phyloP scores from a whole-genome alignment of 1,140 invertebrate species.

The Drosophila bocki region DNA sequence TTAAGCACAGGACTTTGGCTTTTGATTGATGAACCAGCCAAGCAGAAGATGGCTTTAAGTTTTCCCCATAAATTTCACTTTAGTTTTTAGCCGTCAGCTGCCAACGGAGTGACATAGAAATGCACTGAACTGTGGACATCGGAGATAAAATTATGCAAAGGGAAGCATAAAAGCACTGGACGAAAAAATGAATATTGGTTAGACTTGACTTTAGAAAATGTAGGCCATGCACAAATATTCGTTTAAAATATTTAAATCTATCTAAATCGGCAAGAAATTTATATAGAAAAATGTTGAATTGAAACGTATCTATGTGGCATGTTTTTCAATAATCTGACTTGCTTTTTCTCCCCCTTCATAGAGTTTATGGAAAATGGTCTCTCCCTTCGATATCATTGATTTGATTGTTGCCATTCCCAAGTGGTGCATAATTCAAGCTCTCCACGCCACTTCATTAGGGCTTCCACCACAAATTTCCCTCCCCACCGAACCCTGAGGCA shows the following conservation, averaged over 20 bases:
- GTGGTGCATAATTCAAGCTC: constrained; percentile 44
- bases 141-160: constrained; percentile 51
- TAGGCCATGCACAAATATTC: not conserved
- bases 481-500: constrained; percentile 19
- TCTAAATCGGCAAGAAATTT: too few species aligned
- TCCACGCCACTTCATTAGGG: constrained; percentile 50
- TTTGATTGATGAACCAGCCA: constrained; percentile 57
- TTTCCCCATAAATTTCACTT: constrained; percentile 43
- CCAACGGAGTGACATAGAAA: constrained; percentile 40
- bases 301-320: too few species aligned
- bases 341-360: not conserved
- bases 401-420: constrained; percentile 34
- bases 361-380: not conserved
- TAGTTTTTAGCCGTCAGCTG: constrained; percentile 36
- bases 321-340: too few species aligned
- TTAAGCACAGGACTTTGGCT: constrained; percentile 46
- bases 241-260: not conserved
- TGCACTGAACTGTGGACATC: constrained; percentile 51
- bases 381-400: constrained; percentile 35
- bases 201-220: not conserved
- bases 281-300: too few species aligned
- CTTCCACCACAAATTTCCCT: constrained; percentile 2
- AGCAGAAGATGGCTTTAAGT: constrained; percentile 44
- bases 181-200: not conserved
- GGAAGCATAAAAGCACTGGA: not conserved